Evolutionary conservation across 2,888 invertebrate genomes (phyloP).

Genomic region (Deroplatys truncata): DNA sequence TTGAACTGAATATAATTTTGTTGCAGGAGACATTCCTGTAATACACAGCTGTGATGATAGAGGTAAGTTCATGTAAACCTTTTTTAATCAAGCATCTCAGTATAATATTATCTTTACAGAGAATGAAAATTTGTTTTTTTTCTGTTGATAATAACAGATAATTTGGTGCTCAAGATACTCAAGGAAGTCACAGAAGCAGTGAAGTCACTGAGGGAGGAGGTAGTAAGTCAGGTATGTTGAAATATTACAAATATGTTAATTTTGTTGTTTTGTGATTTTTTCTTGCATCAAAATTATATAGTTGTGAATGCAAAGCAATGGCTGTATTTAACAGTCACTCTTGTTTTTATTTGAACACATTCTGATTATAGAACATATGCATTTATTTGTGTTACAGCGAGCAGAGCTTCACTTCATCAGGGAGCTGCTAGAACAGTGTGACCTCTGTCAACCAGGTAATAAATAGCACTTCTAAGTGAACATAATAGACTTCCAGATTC

Average conservation of each 20-base stretch:
- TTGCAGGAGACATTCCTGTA: constrained; percentile 61
- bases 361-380: neutral
- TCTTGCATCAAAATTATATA: no score
- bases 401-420: constrained; percentile 65
- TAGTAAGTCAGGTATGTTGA: constrained; percentile 57
- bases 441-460: constrained; percentile 52
- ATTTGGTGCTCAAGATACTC: constrained; percentile 59
- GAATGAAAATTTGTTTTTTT: neutral
- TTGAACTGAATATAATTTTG: constrained; percentile 2
- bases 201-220: constrained; percentile 65
- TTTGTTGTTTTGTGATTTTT: no score
- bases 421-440: constrained; percentile 72
- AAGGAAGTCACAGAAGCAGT: constrained; percentile 62
- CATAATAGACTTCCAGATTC: no score
- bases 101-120: neutral
- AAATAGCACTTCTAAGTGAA: neutral
- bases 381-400: constrained; percentile 41
- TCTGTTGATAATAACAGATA: constrained; percentile 41
- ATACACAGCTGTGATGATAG: constrained; percentile 57
- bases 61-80: constrained; percentile 42
- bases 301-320: no score
- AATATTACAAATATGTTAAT: neutral
- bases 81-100: neutral
- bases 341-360: neutral
- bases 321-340: no score